Base-by-base conservation (phyloP, 2,113 vertebrate species). In the Otus sunia region DNA sequence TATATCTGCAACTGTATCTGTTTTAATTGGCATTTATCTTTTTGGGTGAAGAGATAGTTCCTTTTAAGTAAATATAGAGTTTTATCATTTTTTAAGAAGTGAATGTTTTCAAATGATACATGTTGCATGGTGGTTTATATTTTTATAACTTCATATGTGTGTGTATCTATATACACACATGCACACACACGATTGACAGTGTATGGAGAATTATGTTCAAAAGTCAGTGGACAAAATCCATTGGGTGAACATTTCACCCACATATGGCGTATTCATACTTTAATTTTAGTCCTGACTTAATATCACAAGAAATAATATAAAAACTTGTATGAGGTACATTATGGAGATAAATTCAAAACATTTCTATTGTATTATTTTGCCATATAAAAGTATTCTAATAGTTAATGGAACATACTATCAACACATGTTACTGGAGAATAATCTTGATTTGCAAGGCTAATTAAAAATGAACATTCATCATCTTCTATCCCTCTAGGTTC, bases 401-500 rank as follows among this genome's bases (percentile, higher is more conserved):
- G 74, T 91, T 92, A 82, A 93, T 22, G 55, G 36, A 85, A 90
- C 20, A 39, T 60, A 29, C 26, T 88, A 3, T 94, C 50, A 72
- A 39, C 63, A 64, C 47, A 34, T 89, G 79, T 88, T 84, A 37
- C 30, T 74, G 84, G 69, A 96, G 75, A 89, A 56, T 85, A 85
- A 58, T 72, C 63, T 68, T 91, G 58, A 94, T 95, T 96, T 95
- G 77, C 56, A 94, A 88, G 69, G 58, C 91, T 96, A 94, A 97
- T 94, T 96, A 94, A 92, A 36, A 94, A 92, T 94, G 98, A 97
- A 97, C 88, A 39, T 96, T 97, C 84, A 74, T 68, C 29, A 45
- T 96, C 96, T 82, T 94, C 43, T 92, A 1, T 91, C 77, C 81
- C 59, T 92, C n/a, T 96, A 99, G 99, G 97, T 99, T 99, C 98